These are phyloP conservation scores for Brachylomia viminalis DNA, from an alignment of 2,888 invertebrate genomes.

Conservation along the genomic window DNA sequence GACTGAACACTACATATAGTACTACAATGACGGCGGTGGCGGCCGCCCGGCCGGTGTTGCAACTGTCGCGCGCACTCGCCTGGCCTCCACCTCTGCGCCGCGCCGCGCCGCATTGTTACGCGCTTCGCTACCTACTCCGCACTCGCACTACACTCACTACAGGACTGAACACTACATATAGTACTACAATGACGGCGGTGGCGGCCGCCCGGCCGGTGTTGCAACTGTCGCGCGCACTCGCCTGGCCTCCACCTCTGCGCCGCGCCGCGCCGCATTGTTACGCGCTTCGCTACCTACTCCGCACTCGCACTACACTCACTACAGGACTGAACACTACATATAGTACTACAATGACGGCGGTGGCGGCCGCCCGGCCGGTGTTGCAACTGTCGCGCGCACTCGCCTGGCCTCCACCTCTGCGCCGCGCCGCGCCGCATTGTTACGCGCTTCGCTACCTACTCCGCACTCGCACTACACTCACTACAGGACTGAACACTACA, in stretches of 20 bases:
- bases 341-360: slow-evolving; percentile 25
- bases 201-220: slow-evolving; percentile 49
- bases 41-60: slow-evolving; percentile 50
- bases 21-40: slow-evolving; percentile 31
- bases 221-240: slow-evolving; percentile 54
- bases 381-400: slow-evolving; percentile 54
- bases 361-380: no score
- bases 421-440: slow-evolving; percentile 67
- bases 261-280: slow-evolving; percentile 66
- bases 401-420: slow-evolving; percentile 63
- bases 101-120: slow-evolving; percentile 64
- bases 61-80: slow-evolving; percentile 52
- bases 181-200: slow-evolving; percentile 29
- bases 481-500: background rate
- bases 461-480: background rate
- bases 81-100: slow-evolving; percentile 64
- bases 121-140: slow-evolving; percentile 38
- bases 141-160: background rate
- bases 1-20: background rate
- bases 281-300: slow-evolving; percentile 40
- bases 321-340: background rate
- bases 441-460: slow-evolving; percentile 41
- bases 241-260: slow-evolving; percentile 63
- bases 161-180: background rate
- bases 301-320: background rate